Conservation (phyloP, 1,140 invertebrate genomes). For the Uloborus diversus region DNA sequence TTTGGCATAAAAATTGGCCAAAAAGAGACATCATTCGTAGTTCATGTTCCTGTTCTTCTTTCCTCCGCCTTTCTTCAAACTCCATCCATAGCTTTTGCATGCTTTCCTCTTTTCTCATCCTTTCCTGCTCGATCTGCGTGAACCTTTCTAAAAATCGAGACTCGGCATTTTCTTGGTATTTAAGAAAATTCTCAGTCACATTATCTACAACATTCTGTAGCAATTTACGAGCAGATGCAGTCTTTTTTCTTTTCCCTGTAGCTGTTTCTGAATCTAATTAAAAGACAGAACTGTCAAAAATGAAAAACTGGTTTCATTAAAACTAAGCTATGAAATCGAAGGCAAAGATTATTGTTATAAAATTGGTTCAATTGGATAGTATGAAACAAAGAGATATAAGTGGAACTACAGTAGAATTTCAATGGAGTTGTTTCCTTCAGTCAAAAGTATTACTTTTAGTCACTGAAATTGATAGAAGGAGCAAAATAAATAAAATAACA, state of each 20-base stretch:
- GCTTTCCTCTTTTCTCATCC: slow-evolving; percentile 44
- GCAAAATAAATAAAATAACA: too few relatives aligned
- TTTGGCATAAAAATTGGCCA: slow-evolving; percentile 33
- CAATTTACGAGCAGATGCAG: slow-evolving; percentile 3
- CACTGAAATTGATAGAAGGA: too few relatives aligned
- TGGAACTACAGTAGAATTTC: too few relatives aligned
- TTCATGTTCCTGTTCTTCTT: slow-evolving; percentile 52
- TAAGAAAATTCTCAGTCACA: slow-evolving; percentile 46
- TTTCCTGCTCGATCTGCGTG: slow-evolving; percentile 38
- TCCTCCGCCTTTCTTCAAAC: slow-evolving; percentile 45
- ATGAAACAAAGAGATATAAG: too few relatives aligned
- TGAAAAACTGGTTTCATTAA: too few relatives aligned
- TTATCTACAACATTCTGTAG: slow-evolving; percentile 28
- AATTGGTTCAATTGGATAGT: too few relatives aligned
- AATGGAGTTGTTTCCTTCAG: too few relatives aligned
- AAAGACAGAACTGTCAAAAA: not conserved
- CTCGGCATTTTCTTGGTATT: slow-evolving; percentile 39
- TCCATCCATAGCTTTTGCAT: slow-evolving; percentile 48
- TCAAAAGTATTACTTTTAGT: too few relatives aligned
- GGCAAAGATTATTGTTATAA: too few relatives aligned
- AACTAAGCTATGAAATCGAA: too few relatives aligned
- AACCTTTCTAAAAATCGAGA: slow-evolving; percentile 40
- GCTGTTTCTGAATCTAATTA: slow-evolving; percentile 19
- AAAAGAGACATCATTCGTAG: slow-evolving; percentile 41
- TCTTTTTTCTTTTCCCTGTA: slow-evolving; percentile 25